phyloP scores from a whole-genome alignment of 2,797 vertebrate genomes.

The Mormyrops boulengeri region DNA sequence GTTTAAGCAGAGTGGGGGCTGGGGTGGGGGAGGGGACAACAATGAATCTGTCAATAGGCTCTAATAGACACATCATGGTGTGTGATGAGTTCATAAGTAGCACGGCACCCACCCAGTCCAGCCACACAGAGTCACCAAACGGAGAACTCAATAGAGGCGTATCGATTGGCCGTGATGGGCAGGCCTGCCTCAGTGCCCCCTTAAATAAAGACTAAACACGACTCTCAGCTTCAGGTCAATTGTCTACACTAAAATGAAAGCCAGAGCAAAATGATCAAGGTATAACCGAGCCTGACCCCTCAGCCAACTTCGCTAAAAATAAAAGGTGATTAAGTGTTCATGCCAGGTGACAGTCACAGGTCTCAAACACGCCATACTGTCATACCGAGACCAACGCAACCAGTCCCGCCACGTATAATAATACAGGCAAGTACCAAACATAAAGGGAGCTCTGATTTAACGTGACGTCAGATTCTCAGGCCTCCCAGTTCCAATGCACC shows the following conservation, averaged over 20 bases:
- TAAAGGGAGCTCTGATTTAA: slow-evolving; percentile 1
- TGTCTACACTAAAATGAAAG: slow-evolving; percentile 43
- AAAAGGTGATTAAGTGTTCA: slow-evolving; percentile 47
- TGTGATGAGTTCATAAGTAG: slow-evolving; percentile 63
- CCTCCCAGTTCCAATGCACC: neutral
- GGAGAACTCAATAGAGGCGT: slow-evolving; percentile 67
- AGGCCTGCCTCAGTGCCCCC: slow-evolving; percentile 41
- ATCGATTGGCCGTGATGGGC: slow-evolving; percentile 62
- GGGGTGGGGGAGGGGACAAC: slow-evolving; percentile 43
- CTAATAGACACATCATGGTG: slow-evolving; percentile 70
- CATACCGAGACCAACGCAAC: neutral
- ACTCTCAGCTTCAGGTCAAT: slow-evolving; percentile 54
- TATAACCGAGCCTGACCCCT: slow-evolving; percentile 59
- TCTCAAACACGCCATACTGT: neutral
- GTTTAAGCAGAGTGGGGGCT: slow-evolving; percentile 43
- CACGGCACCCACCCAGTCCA: slow-evolving; percentile 31
- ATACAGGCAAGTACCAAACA: neutral
- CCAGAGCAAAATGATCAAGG: slow-evolving; percentile 49
- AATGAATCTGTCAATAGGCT: slow-evolving; percentile 68
- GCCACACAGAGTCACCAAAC: slow-evolving; percentile 53
- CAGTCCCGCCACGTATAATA: neutral
- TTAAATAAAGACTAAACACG: slow-evolving; percentile 65
- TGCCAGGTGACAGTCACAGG: neutral
- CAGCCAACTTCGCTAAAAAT: slow-evolving; percentile 53
- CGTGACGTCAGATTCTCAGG: slow-evolving; percentile 17